Base-by-base conservation (phyloP, 1,140 invertebrate genomes). In the Rhizoglyphus robini region DNA sequence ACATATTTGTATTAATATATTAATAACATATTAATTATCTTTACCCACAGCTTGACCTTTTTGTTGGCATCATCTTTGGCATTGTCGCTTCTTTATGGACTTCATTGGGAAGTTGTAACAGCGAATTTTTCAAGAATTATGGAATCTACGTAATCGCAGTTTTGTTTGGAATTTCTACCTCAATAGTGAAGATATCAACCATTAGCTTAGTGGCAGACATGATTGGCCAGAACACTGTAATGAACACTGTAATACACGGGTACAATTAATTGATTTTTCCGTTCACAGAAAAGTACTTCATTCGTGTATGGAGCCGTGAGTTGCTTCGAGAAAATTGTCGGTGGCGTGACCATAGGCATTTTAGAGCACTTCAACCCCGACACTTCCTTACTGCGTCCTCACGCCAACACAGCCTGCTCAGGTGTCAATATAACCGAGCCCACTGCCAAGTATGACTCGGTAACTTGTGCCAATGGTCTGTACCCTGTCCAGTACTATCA, bases 241-340 rank as follows among this genome's bases (percentile, higher is more conserved):
- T 8, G 23, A 20, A 32, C 5, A 29, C 4, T 59, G 8, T 32
- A 4, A 20, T 20, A 49, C 5, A 49, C 47, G 25, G 20, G 25
- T 5, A 20, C 4, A 29, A 5, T 32, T 38, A 4, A 4, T 59
- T 29, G 8, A 11, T 32, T 8, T 31, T 13, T 59, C 18, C 31
- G 18, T 29, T 11, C 25, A n/a, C 25, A 59, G 29, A 60, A 60
- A 32, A 60, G 58, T 46, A 60, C 30, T 3, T 60, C 58, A 38
- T 60, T 60, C 27, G 30, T 60, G 1, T 60, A 60, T 60, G 58
- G 58, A 2, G 15, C 29, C 15, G 58, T 60, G 13, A 60, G 58
- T 27, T 60, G 31, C 29, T 60, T 60, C 18, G 58, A 60, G 29
- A 60, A 32, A 27, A 29, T 60, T 46, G 15, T 13, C 30, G 38